Evolutionary conservation across 2,888 invertebrate genomes (phyloP).

Genomic region (Troides helena): DNA sequence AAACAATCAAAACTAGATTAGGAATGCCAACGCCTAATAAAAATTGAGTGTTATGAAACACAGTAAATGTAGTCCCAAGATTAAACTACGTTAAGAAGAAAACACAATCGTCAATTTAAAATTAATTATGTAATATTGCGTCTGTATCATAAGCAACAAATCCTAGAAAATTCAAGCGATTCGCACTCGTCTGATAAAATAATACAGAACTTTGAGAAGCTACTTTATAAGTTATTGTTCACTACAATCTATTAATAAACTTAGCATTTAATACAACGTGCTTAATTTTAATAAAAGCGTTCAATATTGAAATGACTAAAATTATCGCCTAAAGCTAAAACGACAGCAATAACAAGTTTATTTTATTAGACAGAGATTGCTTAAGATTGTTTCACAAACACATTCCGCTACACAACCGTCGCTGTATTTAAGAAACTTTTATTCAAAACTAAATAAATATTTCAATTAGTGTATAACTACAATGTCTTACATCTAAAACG

Average conservation of each 20-base stretch:
- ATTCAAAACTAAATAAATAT: background rate
- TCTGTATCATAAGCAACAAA: background rate
- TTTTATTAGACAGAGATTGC: slow-evolving; percentile 14
- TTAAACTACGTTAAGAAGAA: background rate
- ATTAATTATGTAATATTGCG: background rate
- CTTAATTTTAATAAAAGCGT: slow-evolving; percentile 18
- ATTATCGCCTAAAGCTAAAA: slow-evolving; percentile 2
- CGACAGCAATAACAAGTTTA: slow-evolving; percentile 5
- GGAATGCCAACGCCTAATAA: background rate
- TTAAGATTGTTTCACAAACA: slow-evolving; percentile 6
- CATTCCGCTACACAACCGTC: slow-evolving; percentile 23
- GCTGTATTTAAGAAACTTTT: background rate
- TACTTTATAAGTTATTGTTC: slow-evolving; percentile 1
- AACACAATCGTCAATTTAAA: background rate
- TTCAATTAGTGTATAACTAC: background rate
- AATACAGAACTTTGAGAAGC: background rate
- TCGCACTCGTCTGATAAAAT: background rate
- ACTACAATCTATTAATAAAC: slow-evolving; percentile 17
- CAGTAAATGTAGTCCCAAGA: background rate
- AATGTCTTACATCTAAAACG: background rate
- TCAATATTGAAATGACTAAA: slow-evolving; percentile 14
- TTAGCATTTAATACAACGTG: slow-evolving; percentile 12
- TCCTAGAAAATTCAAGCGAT: background rate
- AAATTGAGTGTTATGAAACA: background rate
- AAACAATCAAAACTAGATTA: background rate